phyloP scores from a whole-genome alignment of 2,113 vertebrate species.

The Poecilia latipinna region DNA sequence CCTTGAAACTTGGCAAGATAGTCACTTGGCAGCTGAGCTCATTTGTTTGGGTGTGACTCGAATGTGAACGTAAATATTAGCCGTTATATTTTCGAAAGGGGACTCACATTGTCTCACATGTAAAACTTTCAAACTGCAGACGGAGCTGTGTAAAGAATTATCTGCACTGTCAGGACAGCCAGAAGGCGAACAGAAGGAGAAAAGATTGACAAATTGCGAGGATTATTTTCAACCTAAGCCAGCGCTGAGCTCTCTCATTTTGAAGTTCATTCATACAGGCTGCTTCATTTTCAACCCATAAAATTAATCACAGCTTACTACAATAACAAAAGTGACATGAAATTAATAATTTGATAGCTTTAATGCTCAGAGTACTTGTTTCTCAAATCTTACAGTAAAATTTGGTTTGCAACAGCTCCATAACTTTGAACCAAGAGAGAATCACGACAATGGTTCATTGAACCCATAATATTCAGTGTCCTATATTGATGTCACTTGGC shows the following conservation, averaged over 20 bases:
- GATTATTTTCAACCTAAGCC: background rate
- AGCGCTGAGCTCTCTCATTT: slow-evolving; percentile 30
- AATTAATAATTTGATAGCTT: slow-evolving; percentile 20
- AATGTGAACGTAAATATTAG: slow-evolving; percentile 44
- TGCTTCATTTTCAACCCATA: slow-evolving; percentile 3
- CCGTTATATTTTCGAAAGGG: slow-evolving; percentile 1
- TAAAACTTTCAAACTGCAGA: slow-evolving; percentile 7
- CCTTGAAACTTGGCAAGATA: slow-evolving; percentile 58
- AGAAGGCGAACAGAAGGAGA: slow-evolving; percentile 12
- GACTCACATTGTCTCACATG: slow-evolving; percentile 14
- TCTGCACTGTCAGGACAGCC: slow-evolving; percentile 8
- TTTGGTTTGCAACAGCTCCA: no score
- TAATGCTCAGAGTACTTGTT: background rate
- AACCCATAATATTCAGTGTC: no score
- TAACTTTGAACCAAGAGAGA: no score
- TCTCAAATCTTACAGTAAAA: no score
- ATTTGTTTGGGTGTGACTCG: slow-evolving; percentile 43
- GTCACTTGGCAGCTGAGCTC: slow-evolving; percentile 31
- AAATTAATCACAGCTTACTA: slow-evolving; percentile 54
- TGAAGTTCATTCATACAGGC: slow-evolving; percentile 16
- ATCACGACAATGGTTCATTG: no score
- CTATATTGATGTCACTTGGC: background rate
- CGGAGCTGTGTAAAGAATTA: slow-evolving; percentile 3
- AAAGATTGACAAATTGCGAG: slow-evolving; percentile 5
- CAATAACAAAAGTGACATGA: slow-evolving; percentile 43